Evolutionary conservation across 1,140 invertebrate species (phyloP).

Genomic region (Drosophila ogumai): DNA sequence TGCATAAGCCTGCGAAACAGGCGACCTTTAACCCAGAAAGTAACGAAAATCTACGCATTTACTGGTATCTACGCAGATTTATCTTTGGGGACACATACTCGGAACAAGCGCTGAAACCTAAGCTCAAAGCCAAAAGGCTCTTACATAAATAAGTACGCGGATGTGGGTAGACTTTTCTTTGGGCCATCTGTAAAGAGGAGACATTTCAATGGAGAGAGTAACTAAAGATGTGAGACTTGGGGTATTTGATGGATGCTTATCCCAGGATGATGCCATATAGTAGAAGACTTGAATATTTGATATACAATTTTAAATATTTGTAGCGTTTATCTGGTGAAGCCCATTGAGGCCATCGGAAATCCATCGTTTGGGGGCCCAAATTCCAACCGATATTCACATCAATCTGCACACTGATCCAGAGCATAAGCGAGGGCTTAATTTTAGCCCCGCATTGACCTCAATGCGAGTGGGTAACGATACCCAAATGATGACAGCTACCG

Average conservation of each 20-base stretch:
- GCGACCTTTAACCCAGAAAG: conserved; percentile 75
- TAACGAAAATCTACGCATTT: conserved; percentile 49
- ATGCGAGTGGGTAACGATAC: conserved; percentile 48
- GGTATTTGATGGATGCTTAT: conserved; percentile 1
- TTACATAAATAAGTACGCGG: conserved; percentile 7
- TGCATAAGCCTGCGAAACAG: conserved; percentile 50
- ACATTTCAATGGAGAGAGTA: conserved; percentile 18
- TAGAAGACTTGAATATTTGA: too few relatives aligned
- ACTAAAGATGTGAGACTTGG: not conserved
- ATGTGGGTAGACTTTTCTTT: conserved; percentile 36
- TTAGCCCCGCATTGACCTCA: conserved; percentile 62
- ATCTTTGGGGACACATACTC: conserved; percentile 59
- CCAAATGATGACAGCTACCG: conserved; percentile 81
- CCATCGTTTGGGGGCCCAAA: conserved; percentile 27
- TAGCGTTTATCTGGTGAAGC: not conserved
- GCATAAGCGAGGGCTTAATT: conserved; percentile 23
- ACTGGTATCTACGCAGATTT: conserved; percentile 69
- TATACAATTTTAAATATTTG: conserved; percentile 2
- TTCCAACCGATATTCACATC: conserved; percentile 41
- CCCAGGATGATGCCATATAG: not conserved
- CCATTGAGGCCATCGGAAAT: conserved; percentile 17
- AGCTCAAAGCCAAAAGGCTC: conserved; percentile 9
- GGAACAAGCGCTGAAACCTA: conserved; percentile 57
- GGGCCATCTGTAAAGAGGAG: conserved; percentile 11
- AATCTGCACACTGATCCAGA: conserved; percentile 48